A percentile compares a stretch with the other conserved stretches of the same genome.
Evolutionary conservation across 1,140 invertebrate species (phyloP).

Genomic region (Bilobella aurantiaca): DNA sequence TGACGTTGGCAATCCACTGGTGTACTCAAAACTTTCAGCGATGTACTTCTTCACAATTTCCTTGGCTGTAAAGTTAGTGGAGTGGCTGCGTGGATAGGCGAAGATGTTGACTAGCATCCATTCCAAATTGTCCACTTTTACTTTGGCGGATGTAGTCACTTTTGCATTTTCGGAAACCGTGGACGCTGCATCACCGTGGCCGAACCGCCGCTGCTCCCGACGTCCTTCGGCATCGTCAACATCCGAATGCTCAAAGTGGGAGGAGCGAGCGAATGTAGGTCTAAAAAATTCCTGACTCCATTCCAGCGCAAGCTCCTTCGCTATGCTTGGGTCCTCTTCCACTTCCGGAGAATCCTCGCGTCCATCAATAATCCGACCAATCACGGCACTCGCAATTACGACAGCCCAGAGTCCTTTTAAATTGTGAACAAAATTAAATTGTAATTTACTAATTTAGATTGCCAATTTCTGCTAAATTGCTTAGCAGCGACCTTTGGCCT

Average conservation of each 20-base stretch:
- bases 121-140: constrained; percentile 32
- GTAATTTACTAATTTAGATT: background rate
- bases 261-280: constrained; percentile 3
- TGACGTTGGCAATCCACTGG: constrained; percentile 22
- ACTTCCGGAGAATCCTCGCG: constrained; percentile 22
- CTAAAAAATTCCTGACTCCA: constrained; percentile 28
- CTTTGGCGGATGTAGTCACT: background rate
- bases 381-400: constrained; percentile 19
- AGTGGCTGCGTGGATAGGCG: constrained; percentile 33
- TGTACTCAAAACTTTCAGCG: constrained; percentile 28
- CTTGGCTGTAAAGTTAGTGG: constrained; percentile 34
- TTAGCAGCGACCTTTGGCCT: too few relatives aligned
- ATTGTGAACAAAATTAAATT: background rate
- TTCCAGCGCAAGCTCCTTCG: constrained; percentile 15
- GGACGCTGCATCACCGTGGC: background rate
- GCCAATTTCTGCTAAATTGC: too few relatives aligned
- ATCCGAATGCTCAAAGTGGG: constrained; percentile 7
- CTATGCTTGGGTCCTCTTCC: constrained; percentile 21
- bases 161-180: background rate
- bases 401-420: constrained; percentile 22
- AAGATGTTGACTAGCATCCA: constrained; percentile 36
- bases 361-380: constrained; percentile 27
- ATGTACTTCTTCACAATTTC: constrained; percentile 33
- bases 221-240: background rate
- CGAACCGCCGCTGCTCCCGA: background rate